A percentile compares a stretch with the other conserved stretches of the same genome.
phyloP scores from a whole-genome alignment of 2,888 invertebrate genomes.

The Trissonchulus latispiculum region DNA sequence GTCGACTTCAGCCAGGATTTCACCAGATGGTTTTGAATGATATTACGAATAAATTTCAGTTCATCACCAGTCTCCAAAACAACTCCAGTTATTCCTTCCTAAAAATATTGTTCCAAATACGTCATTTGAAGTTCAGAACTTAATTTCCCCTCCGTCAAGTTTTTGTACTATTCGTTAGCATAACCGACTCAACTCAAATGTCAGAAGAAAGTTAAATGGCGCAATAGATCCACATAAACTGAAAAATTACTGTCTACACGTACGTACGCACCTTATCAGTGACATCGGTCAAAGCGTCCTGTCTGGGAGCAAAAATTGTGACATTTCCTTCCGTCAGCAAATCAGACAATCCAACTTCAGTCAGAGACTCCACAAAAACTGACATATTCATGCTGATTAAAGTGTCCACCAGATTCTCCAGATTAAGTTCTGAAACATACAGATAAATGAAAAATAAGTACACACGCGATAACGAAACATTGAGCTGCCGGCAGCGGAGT shows the following conservation, averaged over 20 bases:
- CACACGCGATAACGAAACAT: too few relatives aligned
- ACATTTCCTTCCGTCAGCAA: not conserved
- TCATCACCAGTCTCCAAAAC: slow-evolving; percentile 19
- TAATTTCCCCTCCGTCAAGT: too few relatives aligned
- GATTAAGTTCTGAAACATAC: slow-evolving; percentile 2
- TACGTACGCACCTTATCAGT: not conserved
- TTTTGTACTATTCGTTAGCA: too few relatives aligned
- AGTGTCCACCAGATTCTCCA: not conserved
- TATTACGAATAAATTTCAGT: slow-evolving; percentile 31
- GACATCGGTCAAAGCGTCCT: not conserved
- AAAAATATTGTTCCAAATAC: not conserved
- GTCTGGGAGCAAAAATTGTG: slow-evolving; percentile 9
- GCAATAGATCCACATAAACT: too few relatives aligned
- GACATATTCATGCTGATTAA: not conserved
- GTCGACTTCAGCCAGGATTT: slow-evolving; percentile 31
- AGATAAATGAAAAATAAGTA: too few relatives aligned
- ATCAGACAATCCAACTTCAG: not conserved
- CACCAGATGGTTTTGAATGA: slow-evolving; percentile 39
- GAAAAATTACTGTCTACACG: too few relatives aligned
- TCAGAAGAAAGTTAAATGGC: too few relatives aligned
- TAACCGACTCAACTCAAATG: too few relatives aligned
- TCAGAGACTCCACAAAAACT: not conserved
- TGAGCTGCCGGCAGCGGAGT: too few relatives aligned
- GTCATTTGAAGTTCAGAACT: too few relatives aligned
- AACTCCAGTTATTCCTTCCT: slow-evolving; percentile 4